Evolutionary conservation across 2,113 vertebrate species (phyloP).

Genomic region (Cavia aperea): DNA sequence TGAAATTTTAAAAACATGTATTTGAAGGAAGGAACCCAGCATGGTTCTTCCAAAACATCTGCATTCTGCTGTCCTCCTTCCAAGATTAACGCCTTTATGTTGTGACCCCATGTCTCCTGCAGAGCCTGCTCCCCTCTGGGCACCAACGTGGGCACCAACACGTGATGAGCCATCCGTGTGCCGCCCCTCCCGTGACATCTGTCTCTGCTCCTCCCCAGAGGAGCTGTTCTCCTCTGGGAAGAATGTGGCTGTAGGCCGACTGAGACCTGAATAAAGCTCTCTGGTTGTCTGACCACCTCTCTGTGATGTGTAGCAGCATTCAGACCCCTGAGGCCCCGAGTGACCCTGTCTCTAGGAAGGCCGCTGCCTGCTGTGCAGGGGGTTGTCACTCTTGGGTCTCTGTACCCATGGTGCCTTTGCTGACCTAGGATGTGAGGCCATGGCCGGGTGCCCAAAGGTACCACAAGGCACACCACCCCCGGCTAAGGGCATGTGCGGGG

Average conservation of each 20-base stretch:
- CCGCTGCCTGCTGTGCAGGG: background rate
- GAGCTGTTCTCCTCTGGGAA: background rate
- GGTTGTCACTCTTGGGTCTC: background rate
- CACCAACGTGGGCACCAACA: background rate
- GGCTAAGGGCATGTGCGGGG: background rate
- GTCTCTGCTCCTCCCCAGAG: background rate
- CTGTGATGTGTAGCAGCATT: background rate
- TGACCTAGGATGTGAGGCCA: background rate
- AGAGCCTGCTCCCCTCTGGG: conserved; percentile 62
- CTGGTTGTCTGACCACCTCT: background rate
- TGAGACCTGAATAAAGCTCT: conserved; percentile 28
- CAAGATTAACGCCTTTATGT: background rate
- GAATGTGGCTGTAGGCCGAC: background rate
- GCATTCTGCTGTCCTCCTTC: background rate
- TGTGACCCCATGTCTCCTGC: background rate
- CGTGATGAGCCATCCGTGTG: conserved; percentile 21
- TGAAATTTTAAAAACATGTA: background rate
- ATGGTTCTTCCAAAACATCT: background rate
- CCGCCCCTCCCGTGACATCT: accelerated
- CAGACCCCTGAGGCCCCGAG: background rate
- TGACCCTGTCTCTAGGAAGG: background rate
- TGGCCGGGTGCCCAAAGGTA: background rate
- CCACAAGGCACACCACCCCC: background rate
- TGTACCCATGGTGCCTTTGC: background rate
- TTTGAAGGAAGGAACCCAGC: background rate